Percentiles rank a stretch among this genome's conserved stretches.
phyloP scores from a whole-genome alignment of 2,888 invertebrate genomes.

The Pandemis heparana region DNA sequence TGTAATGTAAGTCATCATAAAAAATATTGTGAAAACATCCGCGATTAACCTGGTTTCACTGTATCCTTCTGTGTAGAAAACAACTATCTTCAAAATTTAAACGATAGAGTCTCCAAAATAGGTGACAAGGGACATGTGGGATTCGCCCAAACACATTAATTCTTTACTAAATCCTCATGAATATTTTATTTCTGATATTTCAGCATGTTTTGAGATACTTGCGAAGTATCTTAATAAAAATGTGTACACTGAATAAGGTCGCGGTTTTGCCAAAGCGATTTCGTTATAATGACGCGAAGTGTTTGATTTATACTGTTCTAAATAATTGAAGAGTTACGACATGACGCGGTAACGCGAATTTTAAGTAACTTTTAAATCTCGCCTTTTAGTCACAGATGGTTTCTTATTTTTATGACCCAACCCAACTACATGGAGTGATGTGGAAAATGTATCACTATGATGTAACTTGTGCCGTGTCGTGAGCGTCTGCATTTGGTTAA shows the following conservation, averaged over 20 bases:
- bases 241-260: slow-evolving; percentile 30
- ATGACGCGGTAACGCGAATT: slow-evolving; percentile 13
- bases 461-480: slow-evolving; percentile 15
- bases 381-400: slow-evolving; percentile 12
- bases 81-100: background rate
- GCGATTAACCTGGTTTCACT: background rate
- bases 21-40: too few relatives aligned
- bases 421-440: slow-evolving; percentile 22
- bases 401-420: slow-evolving; percentile 14
- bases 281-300: slow-evolving; percentile 29
- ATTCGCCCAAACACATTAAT: slow-evolving; percentile 7
- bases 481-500: slow-evolving; percentile 14
- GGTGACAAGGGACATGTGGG: background rate
- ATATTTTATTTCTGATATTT: background rate
- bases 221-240: slow-evolving; percentile 9
- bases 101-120: background rate
- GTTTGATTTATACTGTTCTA: slow-evolving; percentile 38
- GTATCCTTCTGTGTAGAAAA: background rate
- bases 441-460: slow-evolving; percentile 31
- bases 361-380: slow-evolving; percentile 25
- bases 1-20: too few relatives aligned
- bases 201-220: background rate
- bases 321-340: slow-evolving; percentile 39
- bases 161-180: slow-evolving; percentile 12
- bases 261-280: slow-evolving; percentile 36